Evolutionary conservation across 2,888 invertebrate genomes (phyloP).

Genomic region (Yponomeuta plumbellus): DNA sequence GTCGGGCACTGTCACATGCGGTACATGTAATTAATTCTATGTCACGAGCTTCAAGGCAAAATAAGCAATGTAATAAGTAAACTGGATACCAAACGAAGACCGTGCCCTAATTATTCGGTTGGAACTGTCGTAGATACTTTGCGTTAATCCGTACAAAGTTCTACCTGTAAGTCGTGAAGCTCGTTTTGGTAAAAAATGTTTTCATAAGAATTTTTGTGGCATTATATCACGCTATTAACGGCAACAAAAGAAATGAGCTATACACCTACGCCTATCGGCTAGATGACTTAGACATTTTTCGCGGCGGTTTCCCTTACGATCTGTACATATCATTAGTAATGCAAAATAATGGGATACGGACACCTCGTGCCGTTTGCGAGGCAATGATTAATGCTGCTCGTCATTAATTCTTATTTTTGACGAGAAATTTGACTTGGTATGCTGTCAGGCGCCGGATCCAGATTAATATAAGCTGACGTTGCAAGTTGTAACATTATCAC

Average conservation of each 20-base stretch:
- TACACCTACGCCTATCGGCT: constrained; percentile 40
- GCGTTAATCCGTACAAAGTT: neutral
- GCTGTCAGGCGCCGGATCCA: constrained; percentile 70
- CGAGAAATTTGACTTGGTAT: constrained; percentile 73
- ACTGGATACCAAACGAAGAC: neutral
- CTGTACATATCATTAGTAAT: constrained; percentile 76
- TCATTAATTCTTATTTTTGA: constrained; percentile 77
- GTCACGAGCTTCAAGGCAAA: neutral
- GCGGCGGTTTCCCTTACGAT: constrained; percentile 60
- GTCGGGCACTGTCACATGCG: constrained; percentile 2
- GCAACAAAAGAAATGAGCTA: constrained; percentile 21
- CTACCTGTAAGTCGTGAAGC: neutral
- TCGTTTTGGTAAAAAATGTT: neutral
- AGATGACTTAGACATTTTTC: constrained; percentile 61
- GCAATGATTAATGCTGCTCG: constrained; percentile 73
- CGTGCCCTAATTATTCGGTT: neutral
- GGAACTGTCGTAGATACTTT: neutral
- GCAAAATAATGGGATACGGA: constrained; percentile 76
- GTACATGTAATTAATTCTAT: constrained; percentile 2
- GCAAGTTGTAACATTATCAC: constrained; percentile 58
- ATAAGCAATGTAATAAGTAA: neutral
- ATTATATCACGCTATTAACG: constrained; percentile 6
- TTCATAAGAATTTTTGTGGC: neutral
- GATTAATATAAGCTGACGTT: constrained; percentile 73
- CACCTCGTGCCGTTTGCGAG: constrained; percentile 75